Percentiles rank a stretch among this genome's conserved stretches.
These are phyloP conservation scores for Hirudinaria manillensis DNA, from an alignment of 2,888 invertebrate species.

Conservation along the genomic window DNA sequence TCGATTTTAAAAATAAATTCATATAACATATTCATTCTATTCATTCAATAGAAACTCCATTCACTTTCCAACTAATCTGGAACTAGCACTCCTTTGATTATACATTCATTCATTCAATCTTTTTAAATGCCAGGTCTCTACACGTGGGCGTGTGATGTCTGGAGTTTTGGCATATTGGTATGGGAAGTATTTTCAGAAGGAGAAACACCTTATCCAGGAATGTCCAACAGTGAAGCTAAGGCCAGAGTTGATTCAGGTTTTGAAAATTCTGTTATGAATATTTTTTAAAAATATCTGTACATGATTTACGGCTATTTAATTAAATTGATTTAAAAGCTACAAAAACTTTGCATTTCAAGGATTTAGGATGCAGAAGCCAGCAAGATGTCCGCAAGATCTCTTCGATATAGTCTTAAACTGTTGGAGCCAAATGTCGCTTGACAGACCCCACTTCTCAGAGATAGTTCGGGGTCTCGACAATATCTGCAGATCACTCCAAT, in stretches of 20 bases:
- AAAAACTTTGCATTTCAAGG: conserved; percentile 60
- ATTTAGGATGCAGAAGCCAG: conserved; percentile 85
- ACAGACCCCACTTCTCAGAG: conserved; percentile 73
- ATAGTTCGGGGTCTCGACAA: conserved; percentile 13
- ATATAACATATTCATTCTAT: conserved; percentile 35
- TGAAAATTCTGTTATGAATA: background rate
- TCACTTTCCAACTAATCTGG: background rate
- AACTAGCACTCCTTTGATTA: background rate
- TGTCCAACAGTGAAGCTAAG: conserved; percentile 85
- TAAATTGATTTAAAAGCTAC: no score
- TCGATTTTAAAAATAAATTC: background rate
- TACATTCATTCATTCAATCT: background rate
- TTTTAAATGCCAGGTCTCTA: conserved; percentile 67
- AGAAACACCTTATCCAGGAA: conserved; percentile 83
- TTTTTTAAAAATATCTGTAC: background rate
- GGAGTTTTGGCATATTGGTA: conserved; percentile 90
- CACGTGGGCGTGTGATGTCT: conserved; percentile 88
- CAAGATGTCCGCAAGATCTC: conserved; percentile 78
- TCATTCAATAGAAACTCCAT: background rate
- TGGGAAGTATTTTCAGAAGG: conserved; percentile 95
- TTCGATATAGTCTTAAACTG: conserved; percentile 84
- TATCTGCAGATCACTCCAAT: conserved; percentile 6
- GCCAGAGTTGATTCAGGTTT: conserved; percentile 83
- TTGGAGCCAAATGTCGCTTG: conserved; percentile 88
- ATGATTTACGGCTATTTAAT: no score